Conservation (phyloP, 1,140 invertebrate species). For the Leptopilina clavipes region DNA sequence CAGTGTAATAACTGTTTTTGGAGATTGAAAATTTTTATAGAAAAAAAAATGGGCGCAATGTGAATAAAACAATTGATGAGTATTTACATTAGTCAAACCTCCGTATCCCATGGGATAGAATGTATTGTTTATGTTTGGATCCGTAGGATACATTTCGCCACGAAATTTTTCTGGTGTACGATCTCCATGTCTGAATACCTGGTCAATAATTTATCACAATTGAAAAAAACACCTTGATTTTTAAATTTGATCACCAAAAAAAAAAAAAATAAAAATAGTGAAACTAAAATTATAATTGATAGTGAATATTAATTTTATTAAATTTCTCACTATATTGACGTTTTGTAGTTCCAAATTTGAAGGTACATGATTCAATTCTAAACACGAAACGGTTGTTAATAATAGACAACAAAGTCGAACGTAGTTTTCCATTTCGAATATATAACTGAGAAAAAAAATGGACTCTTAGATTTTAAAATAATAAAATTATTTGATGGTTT, state of each 20-base stretch:
- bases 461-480: too few species aligned
- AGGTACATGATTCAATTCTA: neutral
- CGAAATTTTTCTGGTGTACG: constrained; percentile 44
- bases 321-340: neutral
- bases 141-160: constrained; percentile 44
- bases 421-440: neutral
- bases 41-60: too few species aligned
- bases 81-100: constrained; percentile 58
- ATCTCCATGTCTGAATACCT: constrained; percentile 62
- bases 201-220: neutral
- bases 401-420: neutral
- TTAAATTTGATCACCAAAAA: too few species aligned
- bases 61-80: neutral
- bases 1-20: too few species aligned
- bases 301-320: too few species aligned
- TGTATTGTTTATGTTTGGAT: constrained; percentile 23
- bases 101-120: constrained; percentile 44
- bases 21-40: too few species aligned
- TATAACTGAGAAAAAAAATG: neutral
- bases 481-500: too few species aligned
- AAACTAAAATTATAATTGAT: too few species aligned
- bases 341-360: constrained; percentile 7
- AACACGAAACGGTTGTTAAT: neutral
- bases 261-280: too few species aligned
- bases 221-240: too few species aligned